phyloP scores from a whole-genome alignment of 2,797 vertebrate species.

The Streptopelia turtur region DNA sequence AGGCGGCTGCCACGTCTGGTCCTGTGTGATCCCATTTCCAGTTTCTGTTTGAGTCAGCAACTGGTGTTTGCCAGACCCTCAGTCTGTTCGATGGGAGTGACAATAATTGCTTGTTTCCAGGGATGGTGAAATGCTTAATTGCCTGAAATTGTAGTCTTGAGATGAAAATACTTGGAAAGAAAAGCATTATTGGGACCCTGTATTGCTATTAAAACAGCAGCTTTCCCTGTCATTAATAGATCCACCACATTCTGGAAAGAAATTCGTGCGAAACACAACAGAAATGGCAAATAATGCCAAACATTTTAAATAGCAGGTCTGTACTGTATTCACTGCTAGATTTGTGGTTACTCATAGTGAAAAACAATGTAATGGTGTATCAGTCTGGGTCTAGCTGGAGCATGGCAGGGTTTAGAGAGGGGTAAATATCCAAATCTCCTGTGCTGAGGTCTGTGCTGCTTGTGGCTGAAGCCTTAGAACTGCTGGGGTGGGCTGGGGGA shows the following conservation, averaged over 20 bases:
- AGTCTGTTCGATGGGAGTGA: conserved; percentile 13
- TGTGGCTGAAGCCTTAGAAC: neutral
- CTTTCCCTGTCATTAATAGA: conserved; percentile 14
- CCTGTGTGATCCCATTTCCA: neutral
- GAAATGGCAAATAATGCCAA: neutral
- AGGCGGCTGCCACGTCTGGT: neutral
- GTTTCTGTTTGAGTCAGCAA: neutral
- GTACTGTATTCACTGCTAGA: neutral
- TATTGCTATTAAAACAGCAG: neutral
- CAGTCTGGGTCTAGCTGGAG: neutral
- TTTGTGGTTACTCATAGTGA: neutral
- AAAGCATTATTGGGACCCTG: neutral
- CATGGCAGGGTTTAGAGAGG: neutral
- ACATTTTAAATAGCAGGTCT: neutral
- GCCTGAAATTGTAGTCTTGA: conserved; percentile 53
- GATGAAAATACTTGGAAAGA: conserved; percentile 59
- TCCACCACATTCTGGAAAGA: neutral
- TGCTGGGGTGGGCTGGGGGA: neutral
- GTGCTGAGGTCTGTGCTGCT: neutral
- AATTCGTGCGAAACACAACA: neutral
- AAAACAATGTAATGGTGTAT: neutral
- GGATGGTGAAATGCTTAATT: conserved; percentile 39
- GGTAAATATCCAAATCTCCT: neutral
- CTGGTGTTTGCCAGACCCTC: neutral
- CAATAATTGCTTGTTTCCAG: conserved; percentile 40